Conservation (phyloP, 2,797 vertebrate species). For the Miichthys miiuy region DNA sequence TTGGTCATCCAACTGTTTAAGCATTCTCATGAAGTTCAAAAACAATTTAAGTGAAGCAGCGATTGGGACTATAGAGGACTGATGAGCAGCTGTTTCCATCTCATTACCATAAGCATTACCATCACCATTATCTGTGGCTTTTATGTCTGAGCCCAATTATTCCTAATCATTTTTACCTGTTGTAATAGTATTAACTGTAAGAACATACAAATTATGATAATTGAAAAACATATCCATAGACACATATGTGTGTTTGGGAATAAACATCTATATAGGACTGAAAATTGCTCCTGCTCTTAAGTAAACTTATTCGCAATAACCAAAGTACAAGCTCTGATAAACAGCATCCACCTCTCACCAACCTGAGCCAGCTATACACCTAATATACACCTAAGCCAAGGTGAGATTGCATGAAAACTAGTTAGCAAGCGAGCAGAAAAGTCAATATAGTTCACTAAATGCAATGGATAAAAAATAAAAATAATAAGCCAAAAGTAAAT, state of each 20-base stretch:
- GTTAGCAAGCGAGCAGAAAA: neutral
- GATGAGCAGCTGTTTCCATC: slow-evolving; percentile 22
- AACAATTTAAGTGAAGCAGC: slow-evolving; percentile 3
- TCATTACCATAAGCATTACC: slow-evolving; percentile 19
- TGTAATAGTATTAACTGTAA: neutral
- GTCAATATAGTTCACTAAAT: neutral
- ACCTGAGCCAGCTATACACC: neutral
- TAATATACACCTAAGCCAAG: neutral
- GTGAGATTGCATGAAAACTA: neutral
- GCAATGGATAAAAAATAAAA: neutral
- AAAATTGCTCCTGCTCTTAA: neutral
- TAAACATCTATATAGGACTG: neutral
- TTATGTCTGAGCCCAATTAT: neutral
- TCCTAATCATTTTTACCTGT: neutral
- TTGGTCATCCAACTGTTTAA: neutral
- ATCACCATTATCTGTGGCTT: slow-evolving; percentile 18
- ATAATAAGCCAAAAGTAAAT: neutral
- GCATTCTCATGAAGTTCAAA: slow-evolving; percentile 16
- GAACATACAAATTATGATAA: neutral
- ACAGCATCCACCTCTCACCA: neutral
- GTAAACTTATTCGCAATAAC: neutral
- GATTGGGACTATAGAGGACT: neutral
- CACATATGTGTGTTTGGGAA: neutral
- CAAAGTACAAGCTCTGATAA: neutral
- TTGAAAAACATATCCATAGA: neutral